These are phyloP conservation scores for Ptilonorhynchus violaceus DNA, from an alignment of 2,113 vertebrate genomes.

Conservation along the genomic window DNA sequence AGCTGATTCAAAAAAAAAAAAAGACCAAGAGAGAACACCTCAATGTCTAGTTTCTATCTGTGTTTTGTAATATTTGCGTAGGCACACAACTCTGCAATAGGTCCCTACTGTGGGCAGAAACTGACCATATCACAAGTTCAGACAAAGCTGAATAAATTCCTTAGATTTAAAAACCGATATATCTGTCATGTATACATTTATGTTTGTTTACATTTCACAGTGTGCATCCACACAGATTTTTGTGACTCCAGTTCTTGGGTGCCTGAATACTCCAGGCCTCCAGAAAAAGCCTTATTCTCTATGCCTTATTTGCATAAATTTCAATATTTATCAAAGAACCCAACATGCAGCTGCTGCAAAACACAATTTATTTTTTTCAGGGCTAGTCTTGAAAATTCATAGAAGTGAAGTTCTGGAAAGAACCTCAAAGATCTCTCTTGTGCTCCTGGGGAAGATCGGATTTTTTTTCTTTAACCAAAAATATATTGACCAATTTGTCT, in stretches of 20 bases:
- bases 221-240: background rate
- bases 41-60: background rate
- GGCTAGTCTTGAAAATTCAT: background rate
- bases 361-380: background rate
- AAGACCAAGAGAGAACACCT: background rate
- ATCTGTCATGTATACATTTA: background rate
- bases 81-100: background rate
- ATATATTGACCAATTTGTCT: background rate
- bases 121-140: background rate
- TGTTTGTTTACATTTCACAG: background rate
- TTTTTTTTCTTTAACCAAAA: background rate
- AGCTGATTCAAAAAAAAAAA: background rate
- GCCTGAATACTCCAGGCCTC: background rate
- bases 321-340: background rate
- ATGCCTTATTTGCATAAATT: background rate
- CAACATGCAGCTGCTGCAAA: background rate
- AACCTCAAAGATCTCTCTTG: background rate
- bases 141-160: background rate
- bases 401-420: background rate
- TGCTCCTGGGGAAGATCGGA: background rate
- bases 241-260: background rate
- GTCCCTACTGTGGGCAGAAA: background rate
- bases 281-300: background rate
- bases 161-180: background rate
- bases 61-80: background rate